phyloP scores from a whole-genome alignment of 2,888 invertebrate species.

The Euplexia lucipara region DNA sequence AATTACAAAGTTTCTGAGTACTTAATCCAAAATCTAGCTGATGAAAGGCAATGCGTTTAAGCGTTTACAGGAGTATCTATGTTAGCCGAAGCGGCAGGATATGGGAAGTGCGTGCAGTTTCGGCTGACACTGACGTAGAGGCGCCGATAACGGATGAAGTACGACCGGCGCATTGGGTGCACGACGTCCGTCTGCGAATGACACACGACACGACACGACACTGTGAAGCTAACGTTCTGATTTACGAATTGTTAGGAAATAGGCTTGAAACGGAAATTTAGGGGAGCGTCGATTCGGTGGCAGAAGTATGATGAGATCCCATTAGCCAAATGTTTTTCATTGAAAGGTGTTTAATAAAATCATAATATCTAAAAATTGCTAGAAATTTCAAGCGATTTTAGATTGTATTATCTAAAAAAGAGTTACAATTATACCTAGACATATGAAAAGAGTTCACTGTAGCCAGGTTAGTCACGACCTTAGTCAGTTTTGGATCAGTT shows the following conservation, averaged over 20 bases:
- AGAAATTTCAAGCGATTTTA: too few species aligned
- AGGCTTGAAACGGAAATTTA: constrained; percentile 10
- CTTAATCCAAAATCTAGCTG: constrained; percentile 8
- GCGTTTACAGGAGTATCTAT: constrained; percentile 40
- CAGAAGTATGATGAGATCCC: not conserved
- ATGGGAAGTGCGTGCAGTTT: constrained; percentile 66
- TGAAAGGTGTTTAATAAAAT: too few species aligned
- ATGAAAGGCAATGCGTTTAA: constrained; percentile 21
- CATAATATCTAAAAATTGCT: too few species aligned
- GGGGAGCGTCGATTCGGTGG: not conserved
- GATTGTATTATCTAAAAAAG: too few species aligned
- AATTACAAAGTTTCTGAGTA: not conserved
- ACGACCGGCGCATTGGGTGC: constrained; percentile 81
- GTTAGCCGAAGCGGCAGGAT: constrained; percentile 65
- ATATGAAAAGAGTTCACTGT: too few species aligned
- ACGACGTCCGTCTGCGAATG: constrained; percentile 75
- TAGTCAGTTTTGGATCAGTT: too few species aligned
- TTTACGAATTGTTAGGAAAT: constrained; percentile 45
- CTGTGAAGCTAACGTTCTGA: constrained; percentile 32
- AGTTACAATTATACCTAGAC: too few species aligned
- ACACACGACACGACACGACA: constrained; percentile 59
- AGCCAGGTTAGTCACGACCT: too few species aligned
- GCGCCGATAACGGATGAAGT: constrained; percentile 85
- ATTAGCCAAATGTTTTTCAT: too few species aligned
- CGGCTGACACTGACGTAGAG: constrained; percentile 82